Conservation (phyloP, 2,797 vertebrate species). For the Sarcoramphus papa region DNA sequence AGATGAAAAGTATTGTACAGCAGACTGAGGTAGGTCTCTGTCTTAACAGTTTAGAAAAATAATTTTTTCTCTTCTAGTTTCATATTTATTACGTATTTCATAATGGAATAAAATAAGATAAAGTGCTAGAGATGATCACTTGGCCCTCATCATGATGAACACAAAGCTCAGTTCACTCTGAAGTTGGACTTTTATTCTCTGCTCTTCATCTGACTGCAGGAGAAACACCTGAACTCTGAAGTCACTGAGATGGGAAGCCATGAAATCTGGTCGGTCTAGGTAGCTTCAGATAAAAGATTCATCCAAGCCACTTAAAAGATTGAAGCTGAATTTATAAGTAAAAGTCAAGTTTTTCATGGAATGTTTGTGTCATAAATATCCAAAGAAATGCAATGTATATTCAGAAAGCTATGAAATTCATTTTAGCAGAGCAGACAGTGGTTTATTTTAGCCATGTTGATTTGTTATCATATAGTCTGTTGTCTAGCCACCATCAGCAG, state of each 20-base stretch:
- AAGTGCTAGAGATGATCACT: background rate
- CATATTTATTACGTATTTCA: background rate
- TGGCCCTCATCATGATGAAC: background rate
- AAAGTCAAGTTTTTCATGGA: background rate
- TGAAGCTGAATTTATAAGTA: background rate
- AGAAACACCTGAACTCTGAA: background rate
- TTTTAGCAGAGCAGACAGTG: background rate
- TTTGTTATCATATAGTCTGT: background rate
- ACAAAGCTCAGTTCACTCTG: background rate
- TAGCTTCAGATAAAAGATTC: background rate
- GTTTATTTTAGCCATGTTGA: background rate
- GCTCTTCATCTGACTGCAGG: background rate
- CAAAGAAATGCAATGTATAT: background rate
- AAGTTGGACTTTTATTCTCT: background rate
- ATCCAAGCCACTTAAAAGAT: background rate
- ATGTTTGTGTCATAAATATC: background rate
- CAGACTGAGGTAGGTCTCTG: background rate
- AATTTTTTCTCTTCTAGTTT: background rate
- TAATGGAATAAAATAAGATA: background rate
- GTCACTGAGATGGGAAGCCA: background rate
- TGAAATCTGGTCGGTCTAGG: background rate
- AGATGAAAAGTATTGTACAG: background rate
- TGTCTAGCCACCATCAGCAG: background rate
- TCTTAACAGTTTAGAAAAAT: background rate
- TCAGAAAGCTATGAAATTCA: background rate